phyloP scores from a whole-genome alignment of 2,888 invertebrate species.

The Meliscaeva auricollis region DNA sequence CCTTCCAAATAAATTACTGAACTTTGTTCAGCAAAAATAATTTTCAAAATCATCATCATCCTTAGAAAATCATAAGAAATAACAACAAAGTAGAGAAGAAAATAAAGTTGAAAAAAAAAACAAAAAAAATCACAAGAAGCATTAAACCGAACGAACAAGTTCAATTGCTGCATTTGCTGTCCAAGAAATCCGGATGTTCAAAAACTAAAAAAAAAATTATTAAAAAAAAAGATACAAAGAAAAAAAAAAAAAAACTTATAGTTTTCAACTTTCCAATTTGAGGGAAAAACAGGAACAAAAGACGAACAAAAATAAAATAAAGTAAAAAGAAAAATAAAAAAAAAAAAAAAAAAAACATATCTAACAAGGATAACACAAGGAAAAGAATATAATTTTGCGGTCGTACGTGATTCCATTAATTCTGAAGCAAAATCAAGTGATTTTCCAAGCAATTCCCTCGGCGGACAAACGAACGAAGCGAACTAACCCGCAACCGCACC shows the following conservation, averaged over 20 bases:
- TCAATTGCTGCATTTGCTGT: conserved; percentile 49
- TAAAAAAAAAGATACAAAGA: conserved; percentile 21
- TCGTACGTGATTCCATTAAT: conserved; percentile 76
- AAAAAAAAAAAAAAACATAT: conserved; percentile 29
- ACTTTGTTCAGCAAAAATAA: conserved; percentile 28
- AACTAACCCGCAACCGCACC: conserved; percentile 30
- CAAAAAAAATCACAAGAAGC: conserved; percentile 9
- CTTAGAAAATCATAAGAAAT: conserved; percentile 33
- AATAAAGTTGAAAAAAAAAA: no score
- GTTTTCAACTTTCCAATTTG: conserved; percentile 65
- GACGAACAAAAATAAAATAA: conserved; percentile 34
- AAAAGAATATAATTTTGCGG: conserved; percentile 76
- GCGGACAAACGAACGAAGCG: conserved; percentile 59
- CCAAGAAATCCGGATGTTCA: conserved; percentile 32
- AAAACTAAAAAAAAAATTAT: conserved; percentile 19
- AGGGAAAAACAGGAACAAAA: conserved; percentile 47
- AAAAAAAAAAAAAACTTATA: conserved; percentile 34
- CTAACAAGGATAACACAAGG: conserved; percentile 75
- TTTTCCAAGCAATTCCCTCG: conserved; percentile 75
- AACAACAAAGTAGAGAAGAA: no score
- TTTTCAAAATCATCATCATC: conserved; percentile 25
- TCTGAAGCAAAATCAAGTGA: conserved; percentile 75
- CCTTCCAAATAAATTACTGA: conserved; percentile 1
- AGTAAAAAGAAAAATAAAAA: conserved; percentile 27
- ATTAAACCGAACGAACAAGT: conserved; percentile 41